phyloP scores from a whole-genome alignment of 2,888 invertebrate genomes.

The Mimachlamys varia region DNA sequence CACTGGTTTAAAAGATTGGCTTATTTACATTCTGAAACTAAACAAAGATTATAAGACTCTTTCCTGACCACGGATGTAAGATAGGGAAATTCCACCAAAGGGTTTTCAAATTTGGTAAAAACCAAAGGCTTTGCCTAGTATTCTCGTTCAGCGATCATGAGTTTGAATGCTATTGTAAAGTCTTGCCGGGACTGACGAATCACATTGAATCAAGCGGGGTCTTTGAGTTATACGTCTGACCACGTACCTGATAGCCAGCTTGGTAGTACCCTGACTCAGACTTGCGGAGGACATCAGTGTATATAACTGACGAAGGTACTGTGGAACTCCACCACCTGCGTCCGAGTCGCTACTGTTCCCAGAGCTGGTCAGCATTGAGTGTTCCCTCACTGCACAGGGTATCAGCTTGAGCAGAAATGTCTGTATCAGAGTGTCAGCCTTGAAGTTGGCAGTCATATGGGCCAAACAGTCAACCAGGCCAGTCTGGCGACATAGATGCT shows the following conservation, averaged over 20 bases:
- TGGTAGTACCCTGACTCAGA: constrained; percentile 61
- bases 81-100: too few relatives aligned
- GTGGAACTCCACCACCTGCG: constrained; percentile 56
- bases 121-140: too few relatives aligned
- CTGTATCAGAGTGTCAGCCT: constrained; percentile 63
- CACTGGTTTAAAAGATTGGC: too few relatives aligned
- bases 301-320: constrained; percentile 66
- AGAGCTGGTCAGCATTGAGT: constrained; percentile 59
- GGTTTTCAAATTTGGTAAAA: too few relatives aligned
- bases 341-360: constrained; percentile 72
- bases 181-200: too few relatives aligned
- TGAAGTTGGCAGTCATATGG: constrained; percentile 63
- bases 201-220: too few relatives aligned
- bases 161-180: too few relatives aligned
- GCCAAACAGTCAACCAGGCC: constrained; percentile 65
- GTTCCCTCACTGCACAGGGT: constrained; percentile 70
- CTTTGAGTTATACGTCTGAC: too few relatives aligned
- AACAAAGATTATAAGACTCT: too few relatives aligned
- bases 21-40: too few relatives aligned
- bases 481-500: constrained; percentile 68
- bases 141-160: too few relatives aligned
- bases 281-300: constrained; percentile 66
- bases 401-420: constrained; percentile 69
- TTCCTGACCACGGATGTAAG: too few relatives aligned
- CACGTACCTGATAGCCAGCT: constrained; percentile 64